Evolutionary conservation across 64 coral and sea anemone species (phyloP), one percentile per base, ranked within the genome.

Genomic region (Anthopleura sola): DNA sequence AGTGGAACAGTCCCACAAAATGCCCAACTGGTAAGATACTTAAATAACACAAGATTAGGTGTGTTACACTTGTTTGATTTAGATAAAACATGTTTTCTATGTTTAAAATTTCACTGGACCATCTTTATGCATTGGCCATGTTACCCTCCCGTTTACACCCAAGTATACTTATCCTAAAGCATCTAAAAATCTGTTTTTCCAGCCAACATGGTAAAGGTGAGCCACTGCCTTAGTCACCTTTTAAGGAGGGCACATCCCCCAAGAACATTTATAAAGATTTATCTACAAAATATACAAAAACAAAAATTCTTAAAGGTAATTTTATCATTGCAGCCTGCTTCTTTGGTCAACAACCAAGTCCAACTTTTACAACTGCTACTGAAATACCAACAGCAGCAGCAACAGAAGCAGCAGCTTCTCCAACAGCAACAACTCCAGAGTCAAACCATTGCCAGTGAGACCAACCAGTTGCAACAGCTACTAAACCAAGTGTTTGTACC

Each of bases 381-480:
- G n/a, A 88, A 93, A 68, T 76, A 75, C 17, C 79, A 91, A 75
- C 37, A 60, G 5, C 83, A 94, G 78, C 82, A 85, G 24, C 87
- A 86, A n/a, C 93, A 91, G 24, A 62, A 86, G 21, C 37, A 85
- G 28, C 82, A 87, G 13, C 69, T 88, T 34, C 62, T 84, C 7
- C 84, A 89, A 11, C 78, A 87, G 19, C 90, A 92, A 48, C 84
- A 92, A 54, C 79, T 86, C 6, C 85, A 92, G 33, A 92, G 51
- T 81, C 54, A 69, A 40, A 36, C 86, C 33, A 26, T 81, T 53
- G 91, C 85, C 24, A 84, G 82, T 84, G 90, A 96, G 87, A 96
- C 74, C 32, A 36, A 64, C 54, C 77, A 86, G 50, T 75, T 86
- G 6, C 86, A 96, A n/a, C 87, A 68, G 56, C 84, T 89, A 77